phyloP scores from a whole-genome alignment of 1,140 invertebrate genomes.

The Drosophila insularis region DNA sequence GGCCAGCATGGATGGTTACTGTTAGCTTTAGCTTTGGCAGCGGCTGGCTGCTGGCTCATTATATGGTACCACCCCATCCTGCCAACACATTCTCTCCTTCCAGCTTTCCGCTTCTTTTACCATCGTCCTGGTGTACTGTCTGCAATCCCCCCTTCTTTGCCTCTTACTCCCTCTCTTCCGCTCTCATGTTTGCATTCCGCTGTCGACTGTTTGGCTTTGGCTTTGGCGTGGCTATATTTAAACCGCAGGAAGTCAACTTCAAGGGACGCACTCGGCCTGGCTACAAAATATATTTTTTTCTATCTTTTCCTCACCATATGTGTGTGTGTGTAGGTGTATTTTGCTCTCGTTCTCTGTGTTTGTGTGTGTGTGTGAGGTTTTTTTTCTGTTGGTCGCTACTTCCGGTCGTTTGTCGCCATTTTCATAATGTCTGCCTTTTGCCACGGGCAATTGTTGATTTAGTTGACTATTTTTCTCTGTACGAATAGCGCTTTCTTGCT shows the following conservation, averaged over 20 bases:
- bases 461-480: slow-evolving; percentile 33
- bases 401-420: slow-evolving; percentile 78
- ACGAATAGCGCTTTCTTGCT: slow-evolving; percentile 19
- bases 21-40: slow-evolving; percentile 10
- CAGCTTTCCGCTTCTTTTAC: background rate
- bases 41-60: slow-evolving; percentile 65
- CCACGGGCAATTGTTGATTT: slow-evolving; percentile 68
- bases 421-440: slow-evolving; percentile 67
- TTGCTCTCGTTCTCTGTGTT: background rate
- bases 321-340: slow-evolving; percentile 15
- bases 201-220: slow-evolving; percentile 70
- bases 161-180: background rate
- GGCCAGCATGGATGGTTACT: slow-evolving; percentile 2
- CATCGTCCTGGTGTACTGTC: background rate
- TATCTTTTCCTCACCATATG: slow-evolving; percentile 39
- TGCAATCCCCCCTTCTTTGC: background rate
- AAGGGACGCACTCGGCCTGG: slow-evolving; percentile 57
- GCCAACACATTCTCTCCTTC: slow-evolving; percentile 27
- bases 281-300: slow-evolving; percentile 26
- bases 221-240: slow-evolving; percentile 70
- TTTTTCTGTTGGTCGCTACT: slow-evolving; percentile 52
- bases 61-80: slow-evolving; percentile 41
- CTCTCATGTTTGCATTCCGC: slow-evolving; percentile 53
- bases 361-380: slow-evolving; percentile 13
- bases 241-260: slow-evolving; percentile 69